These are phyloP conservation scores for Nysson spinosus DNA, from an alignment of 2,888 invertebrate species.

Conservation along the genomic window DNA sequence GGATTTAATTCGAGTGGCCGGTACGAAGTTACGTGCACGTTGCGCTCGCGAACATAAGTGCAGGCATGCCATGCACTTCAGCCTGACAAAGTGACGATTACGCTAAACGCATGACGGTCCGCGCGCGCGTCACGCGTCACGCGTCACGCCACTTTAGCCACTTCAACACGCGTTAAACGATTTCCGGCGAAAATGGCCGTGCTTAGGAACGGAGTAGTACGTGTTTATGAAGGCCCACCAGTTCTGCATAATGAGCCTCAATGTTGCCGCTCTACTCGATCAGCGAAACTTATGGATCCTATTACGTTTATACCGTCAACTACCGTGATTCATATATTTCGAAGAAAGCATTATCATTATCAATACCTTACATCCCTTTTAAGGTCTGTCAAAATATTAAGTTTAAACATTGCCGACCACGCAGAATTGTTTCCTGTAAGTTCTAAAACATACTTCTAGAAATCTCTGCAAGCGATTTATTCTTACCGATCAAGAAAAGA, in stretches of 20 bases:
- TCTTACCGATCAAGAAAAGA: no score
- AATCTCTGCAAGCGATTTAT: no score
- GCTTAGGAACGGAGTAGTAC: slow-evolving; percentile 51
- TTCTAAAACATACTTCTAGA: no score
- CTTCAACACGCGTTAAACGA: slow-evolving; percentile 74
- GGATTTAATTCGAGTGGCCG: slow-evolving; percentile 50
- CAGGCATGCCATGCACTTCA: slow-evolving; percentile 67
- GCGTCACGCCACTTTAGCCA: slow-evolving; percentile 76
- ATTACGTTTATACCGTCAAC: no score
- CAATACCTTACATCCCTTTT: no score
- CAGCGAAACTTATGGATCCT: no score
- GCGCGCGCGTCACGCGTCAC: slow-evolving; percentile 75
- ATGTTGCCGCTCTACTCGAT: slow-evolving; percentile 33
- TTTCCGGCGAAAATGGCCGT: slow-evolving; percentile 75
- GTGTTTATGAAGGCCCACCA: slow-evolving; percentile 47
- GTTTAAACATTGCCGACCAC: no score
- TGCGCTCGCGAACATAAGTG: slow-evolving; percentile 55
- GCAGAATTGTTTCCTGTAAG: no score
- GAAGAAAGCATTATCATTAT: no score
- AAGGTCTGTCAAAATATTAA: no score
- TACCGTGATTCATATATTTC: neutral
- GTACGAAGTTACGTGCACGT: slow-evolving; percentile 45
- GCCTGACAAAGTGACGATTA: slow-evolving; percentile 73
- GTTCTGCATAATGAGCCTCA: slow-evolving; percentile 36
- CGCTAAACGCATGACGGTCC: slow-evolving; percentile 71